These are phyloP conservation scores for Procambarus clarkii DNA, from an alignment of 1,140 invertebrate genomes.

Conservation along the genomic window DNA sequence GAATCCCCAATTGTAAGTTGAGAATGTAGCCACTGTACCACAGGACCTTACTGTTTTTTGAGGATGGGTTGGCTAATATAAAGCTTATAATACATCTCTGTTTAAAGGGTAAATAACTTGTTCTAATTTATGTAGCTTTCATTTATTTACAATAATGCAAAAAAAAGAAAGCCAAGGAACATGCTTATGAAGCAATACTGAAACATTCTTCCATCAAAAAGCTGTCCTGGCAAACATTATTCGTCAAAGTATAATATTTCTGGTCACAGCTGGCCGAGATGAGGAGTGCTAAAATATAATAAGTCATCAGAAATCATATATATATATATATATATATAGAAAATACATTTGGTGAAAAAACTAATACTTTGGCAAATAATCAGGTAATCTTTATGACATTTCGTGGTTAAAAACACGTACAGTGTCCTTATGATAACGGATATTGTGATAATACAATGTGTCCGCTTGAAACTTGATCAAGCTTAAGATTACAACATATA, in stretches of 20 bases:
- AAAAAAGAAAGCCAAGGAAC: neutral
- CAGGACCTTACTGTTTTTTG: too few species aligned
- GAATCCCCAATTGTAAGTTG: too few species aligned
- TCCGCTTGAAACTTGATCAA: too few species aligned
- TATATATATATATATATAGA: neutral
- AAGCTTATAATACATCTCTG: too few species aligned
- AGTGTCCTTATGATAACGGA: neutral
- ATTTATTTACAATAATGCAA: neutral
- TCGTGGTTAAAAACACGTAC: neutral
- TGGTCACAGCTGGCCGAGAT: neutral
- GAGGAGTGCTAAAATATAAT: neutral
- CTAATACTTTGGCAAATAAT: neutral
- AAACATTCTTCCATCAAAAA: neutral
- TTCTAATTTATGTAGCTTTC: neutral
- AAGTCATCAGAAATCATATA: too few species aligned
- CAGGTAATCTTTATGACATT: neutral
- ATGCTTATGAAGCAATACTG: conserved; percentile 8
- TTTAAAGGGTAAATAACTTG: neutral
- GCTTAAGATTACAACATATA: too few species aligned
- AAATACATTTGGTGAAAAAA: neutral
- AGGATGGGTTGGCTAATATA: too few species aligned
- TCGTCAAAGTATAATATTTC: neutral
- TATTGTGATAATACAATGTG: neutral
- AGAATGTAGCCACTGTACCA: too few species aligned
- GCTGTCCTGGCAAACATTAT: neutral